Base-by-base conservation (phyloP, 2,888 invertebrate genomes). In the Polyommatus icarus region DNA sequence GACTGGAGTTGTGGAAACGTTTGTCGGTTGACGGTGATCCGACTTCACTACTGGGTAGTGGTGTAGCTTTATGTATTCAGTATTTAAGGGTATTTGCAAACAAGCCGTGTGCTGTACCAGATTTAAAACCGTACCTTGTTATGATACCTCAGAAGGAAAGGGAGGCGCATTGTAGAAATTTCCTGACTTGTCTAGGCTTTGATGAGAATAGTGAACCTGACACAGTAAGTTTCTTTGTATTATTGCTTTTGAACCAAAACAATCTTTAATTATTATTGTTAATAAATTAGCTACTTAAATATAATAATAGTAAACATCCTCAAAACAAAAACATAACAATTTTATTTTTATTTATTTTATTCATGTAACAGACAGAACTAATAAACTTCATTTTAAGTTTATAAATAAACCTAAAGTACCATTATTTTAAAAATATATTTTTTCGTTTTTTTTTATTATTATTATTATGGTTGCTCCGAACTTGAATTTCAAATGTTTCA, bases 51-150 rank as follows among this genome's bases (percentile, higher is more conserved):
- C 87, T 96, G 32, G 97, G 96, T 0, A 96, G 96, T 84, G 95
- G 95, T 20, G 91, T 95, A 18, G 96, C 96, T 36, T 88, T 97
- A 54, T 95, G 98, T 86, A 93, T 96, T 80, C 96, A 97, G 83
- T 99, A 98, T 91, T 97, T 97, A 83, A 90, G 92, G 67, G 95
- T 95, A 82, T 99, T 99, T 90, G 98, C 98, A 3, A 96, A 97
- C 84, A 98, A 98, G 86, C 96, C 97, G 0, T 98, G 98, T 89
- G 97, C 97, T 79, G 97, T 98, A 79, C 95, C 96, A 10, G 99
- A 99, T 88, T 93, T 99, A 76, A 95, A 96, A 80, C 93, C 96
- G 6, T 98, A 97, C 88, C 88, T 98, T 75, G 91, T 95, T 71
- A 94, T 97, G 83, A 92, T 98, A 81, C 95, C 97, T 7, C 92